Evolutionary conservation across 1,140 invertebrate species (phyloP).

Genomic region (Atopsyche davidsoni): DNA sequence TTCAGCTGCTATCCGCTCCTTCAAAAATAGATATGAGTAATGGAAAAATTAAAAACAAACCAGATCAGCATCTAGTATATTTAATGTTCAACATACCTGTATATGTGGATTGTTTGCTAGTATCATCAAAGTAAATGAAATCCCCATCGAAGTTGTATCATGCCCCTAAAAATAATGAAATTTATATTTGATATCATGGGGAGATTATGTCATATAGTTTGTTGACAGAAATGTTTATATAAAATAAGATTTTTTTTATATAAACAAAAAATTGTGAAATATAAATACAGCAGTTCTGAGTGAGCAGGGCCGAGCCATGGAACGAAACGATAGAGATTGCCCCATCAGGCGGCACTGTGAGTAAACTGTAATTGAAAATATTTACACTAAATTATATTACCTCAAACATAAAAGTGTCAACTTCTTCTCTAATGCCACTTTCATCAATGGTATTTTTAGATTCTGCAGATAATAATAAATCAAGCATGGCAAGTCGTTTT

Average conservation of each 20-base stretch:
- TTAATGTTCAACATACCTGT: constrained; percentile 42
- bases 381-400: constrained; percentile 28
- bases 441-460: constrained; percentile 51
- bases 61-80: not conserved
- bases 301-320: no score
- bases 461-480: constrained; percentile 54
- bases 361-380: no score
- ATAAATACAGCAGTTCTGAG: no score
- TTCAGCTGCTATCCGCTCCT: constrained; percentile 52
- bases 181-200: not conserved
- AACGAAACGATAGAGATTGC: no score
- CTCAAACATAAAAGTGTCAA: constrained; percentile 79
- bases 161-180: constrained; percentile 56
- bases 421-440: constrained; percentile 71
- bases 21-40: not conserved
- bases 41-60: not conserved
- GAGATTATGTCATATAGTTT: not conserved
- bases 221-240: constrained; percentile 3
- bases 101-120: constrained; percentile 58
- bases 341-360: no score
- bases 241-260: no score
- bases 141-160: constrained; percentile 68
- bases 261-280: no score
- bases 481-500: constrained; percentile 34
- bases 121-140: constrained; percentile 61